These are phyloP conservation scores for Megaleporinus macrocephalus DNA, from an alignment of 2,113 vertebrate genomes.

Conservation along the genomic window DNA sequence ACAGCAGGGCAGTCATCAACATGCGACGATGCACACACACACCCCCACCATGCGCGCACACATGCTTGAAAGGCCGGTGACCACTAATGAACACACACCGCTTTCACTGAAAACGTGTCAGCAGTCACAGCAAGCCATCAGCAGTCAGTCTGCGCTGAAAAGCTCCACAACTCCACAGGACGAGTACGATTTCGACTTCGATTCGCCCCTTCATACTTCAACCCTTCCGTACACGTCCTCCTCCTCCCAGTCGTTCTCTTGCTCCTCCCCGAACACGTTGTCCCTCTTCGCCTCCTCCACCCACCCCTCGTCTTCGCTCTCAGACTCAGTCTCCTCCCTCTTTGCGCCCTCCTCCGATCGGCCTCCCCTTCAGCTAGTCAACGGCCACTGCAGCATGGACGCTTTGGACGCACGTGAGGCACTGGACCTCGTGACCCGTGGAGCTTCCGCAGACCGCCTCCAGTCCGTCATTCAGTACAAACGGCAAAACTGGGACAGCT, in stretches of 20 bases:
- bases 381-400: conserved; percentile 70
- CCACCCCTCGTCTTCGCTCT: conserved; percentile 39
- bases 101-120: conserved; percentile 7
- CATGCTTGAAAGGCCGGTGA: not conserved
- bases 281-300: conserved; percentile 18
- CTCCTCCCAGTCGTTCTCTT: conserved; percentile 16
- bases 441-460: conserved; percentile 69
- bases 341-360: conserved; percentile 46
- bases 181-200: conserved; percentile 37
- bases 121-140: conserved; percentile 2
- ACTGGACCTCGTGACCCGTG: conserved; percentile 88
- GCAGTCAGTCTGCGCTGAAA: conserved; percentile 7
- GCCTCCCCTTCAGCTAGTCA: conserved; percentile 60
- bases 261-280: conserved; percentile 7
- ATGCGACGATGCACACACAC: conserved; percentile 2
- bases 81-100: not conserved
- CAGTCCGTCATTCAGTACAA: conserved; percentile 91
- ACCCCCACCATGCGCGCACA: not conserved
- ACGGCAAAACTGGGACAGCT: conserved; percentile 66
- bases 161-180: not conserved
- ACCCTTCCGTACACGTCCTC: conserved; percentile 33
- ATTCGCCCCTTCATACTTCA: conserved; percentile 19
- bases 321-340: conserved; percentile 46
- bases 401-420: conserved; percentile 83
- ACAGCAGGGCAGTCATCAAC: conserved; percentile 21